These are phyloP conservation scores for Aphyosemion australe DNA, from an alignment of 2,113 vertebrate genomes.

Conservation along the genomic window DNA sequence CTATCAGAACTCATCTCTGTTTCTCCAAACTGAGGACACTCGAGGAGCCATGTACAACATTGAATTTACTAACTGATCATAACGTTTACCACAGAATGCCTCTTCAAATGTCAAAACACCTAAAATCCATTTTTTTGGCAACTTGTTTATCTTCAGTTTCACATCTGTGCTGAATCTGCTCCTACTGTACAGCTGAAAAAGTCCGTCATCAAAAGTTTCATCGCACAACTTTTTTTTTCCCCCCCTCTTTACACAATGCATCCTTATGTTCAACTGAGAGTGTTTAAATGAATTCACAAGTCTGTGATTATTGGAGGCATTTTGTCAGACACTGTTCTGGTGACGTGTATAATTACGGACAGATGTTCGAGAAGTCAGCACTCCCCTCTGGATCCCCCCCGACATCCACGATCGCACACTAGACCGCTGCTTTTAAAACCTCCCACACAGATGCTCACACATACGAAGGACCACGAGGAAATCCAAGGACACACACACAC, in stretches of 20 bases:
- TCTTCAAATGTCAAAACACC: too few species aligned
- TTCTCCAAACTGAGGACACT: too few species aligned
- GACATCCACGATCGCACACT: conserved; percentile 28
- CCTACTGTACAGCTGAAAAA: background rate
- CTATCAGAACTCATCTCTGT: too few species aligned
- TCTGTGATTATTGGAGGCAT: conserved; percentile 30
- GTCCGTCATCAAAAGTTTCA: conserved; percentile 1
- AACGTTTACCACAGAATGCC: too few species aligned
- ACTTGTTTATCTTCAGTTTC: background rate
- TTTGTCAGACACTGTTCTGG: conserved; percentile 52
- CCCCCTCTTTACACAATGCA: background rate
- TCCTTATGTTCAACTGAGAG: background rate
- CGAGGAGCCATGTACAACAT: too few species aligned
- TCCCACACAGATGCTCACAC: conserved; percentile 65
- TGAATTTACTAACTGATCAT: too few species aligned
- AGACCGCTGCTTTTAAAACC: conserved; percentile 64
- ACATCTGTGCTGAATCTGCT: background rate
- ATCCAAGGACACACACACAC: conserved; percentile 20
- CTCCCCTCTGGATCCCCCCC: conserved; percentile 37
- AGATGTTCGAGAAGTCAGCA: conserved; percentile 65
- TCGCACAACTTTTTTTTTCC: background rate
- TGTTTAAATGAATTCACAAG: conserved; percentile 38
- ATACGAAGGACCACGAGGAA: conserved; percentile 21
- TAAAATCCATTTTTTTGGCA: too few species aligned
- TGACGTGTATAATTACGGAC: conserved; percentile 72